Evolutionary conservation across 2,888 invertebrate species (phyloP).

Genomic region (Tetheella fluctuosa): DNA sequence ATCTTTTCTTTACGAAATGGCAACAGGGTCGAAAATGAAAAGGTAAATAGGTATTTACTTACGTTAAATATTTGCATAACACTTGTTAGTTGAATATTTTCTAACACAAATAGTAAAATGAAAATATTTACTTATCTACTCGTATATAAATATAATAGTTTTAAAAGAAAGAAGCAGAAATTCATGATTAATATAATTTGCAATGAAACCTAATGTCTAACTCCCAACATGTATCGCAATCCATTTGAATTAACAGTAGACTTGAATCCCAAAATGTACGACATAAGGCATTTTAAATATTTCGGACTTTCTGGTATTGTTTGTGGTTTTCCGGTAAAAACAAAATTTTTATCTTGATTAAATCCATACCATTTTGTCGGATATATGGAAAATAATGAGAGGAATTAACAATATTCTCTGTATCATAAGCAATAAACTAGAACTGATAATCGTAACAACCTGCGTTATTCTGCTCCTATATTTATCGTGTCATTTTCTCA

Average conservation of each 20-base stretch:
- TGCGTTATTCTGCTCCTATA: slow-evolving; percentile 23
- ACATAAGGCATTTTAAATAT: no score
- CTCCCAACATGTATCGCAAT: no score
- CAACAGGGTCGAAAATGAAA: neutral
- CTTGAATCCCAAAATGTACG: no score
- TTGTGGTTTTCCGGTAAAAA: no score
- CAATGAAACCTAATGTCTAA: no score
- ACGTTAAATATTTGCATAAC: neutral
- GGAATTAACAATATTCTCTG: no score
- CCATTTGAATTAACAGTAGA: no score
- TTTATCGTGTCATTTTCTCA: slow-evolving; percentile 20
- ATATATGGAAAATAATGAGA: neutral
- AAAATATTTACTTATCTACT: neutral
- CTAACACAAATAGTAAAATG: neutral
- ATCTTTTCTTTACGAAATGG: neutral
- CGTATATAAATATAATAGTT: no score
- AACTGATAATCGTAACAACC: slow-evolving; percentile 17
- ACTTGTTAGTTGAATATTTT: slow-evolving; percentile 1
- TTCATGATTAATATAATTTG: no score
- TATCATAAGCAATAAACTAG: neutral
- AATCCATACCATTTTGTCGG: neutral
- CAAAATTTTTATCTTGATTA: no score
- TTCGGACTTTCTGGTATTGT: no score
- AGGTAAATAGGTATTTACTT: neutral
- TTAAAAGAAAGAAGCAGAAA: no score